Base-by-base conservation (phyloP, 2,888 invertebrate species). In the Heliconius hortense region DNA sequence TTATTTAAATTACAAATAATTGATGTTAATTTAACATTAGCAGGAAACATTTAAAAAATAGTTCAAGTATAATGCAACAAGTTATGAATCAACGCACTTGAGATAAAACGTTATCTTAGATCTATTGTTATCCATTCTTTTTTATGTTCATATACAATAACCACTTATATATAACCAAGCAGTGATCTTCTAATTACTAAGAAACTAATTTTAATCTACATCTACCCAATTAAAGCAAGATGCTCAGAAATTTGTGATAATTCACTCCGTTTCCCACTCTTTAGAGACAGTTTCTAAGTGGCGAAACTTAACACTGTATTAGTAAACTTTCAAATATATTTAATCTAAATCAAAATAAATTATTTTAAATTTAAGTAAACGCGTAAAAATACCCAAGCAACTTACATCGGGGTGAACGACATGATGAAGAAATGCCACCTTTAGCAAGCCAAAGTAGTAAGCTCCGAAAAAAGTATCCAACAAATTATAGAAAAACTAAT, bases 341-440 rank as follows among this genome's bases (percentile, higher is more conserved):
- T 39, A 43, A 26, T 18, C 4, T 24, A 43, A 18, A n/a, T 43
- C 4, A 24, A 43, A 24, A 8, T 7, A 66, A 66, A 43, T 15
- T 39, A 66, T 66, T 66, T 39, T 24, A 43, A n/a, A 66, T 24
- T 66, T 3, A 39, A 43, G 60, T 69, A 75, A 60, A 70, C 26
- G 70, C 66, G 60, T 56, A 68, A 60, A 64, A 76, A 60, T 59
- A 60, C 56, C 69, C 69, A 78, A 87, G 87, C 87, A 80, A 93
- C 92, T 94, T 94, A 93, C 93, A 93, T 89, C 60, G 93, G 82
- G 89, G 89, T 92, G 89, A 94, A 93, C 83, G 93, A 89, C 93
- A 93, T 94, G 85, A 80, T 86, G 85, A 80, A 83, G 82, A 79
- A 84, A 81, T 31, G 31, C 31, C 80, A 80, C 82, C 80, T 78